These are phyloP conservation scores for Bibio marci DNA, from an alignment of 2,888 invertebrate genomes.

Conservation along the genomic window DNA sequence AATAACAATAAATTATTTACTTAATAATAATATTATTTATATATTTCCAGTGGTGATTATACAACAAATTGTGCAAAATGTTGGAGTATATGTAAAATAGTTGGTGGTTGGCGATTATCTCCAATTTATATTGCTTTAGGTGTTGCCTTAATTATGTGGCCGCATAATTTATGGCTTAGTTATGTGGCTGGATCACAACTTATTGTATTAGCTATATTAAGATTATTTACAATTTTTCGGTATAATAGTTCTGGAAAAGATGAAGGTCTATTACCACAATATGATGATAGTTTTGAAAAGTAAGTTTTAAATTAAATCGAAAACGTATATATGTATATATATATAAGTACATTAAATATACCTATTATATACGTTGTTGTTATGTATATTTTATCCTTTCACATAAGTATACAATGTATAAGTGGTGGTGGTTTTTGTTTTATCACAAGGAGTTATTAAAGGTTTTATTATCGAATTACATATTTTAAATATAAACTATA, in stretches of 20 bases:
- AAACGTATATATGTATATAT: too few species aligned
- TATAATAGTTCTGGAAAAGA: constrained; percentile 18
- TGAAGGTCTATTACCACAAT: constrained; percentile 25
- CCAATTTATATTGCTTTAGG: constrained; percentile 23
- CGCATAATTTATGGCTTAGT: constrained; percentile 33
- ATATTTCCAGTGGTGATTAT: constrained; percentile 1
- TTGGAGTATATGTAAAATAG: constrained; percentile 18
- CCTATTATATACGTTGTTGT: too few species aligned
- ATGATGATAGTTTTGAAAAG: constrained; percentile 24
- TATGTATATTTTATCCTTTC: too few species aligned
- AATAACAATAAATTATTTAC: too few species aligned
- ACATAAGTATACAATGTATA: too few species aligned
- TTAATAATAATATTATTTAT: too few species aligned
- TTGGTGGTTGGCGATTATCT: constrained; percentile 24
- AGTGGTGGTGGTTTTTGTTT: too few species aligned
- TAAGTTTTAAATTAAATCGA: constrained; percentile 8
- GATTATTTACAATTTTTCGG: constrained; percentile 23
- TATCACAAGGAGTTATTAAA: too few species aligned
- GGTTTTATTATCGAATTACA: too few species aligned
- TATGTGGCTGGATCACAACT: constrained; percentile 32
- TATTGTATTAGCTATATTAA: constrained; percentile 28
- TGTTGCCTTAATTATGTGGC: constrained; percentile 22
- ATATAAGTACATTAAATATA: constrained; percentile 6
- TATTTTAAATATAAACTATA: too few species aligned
- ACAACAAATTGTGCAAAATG: constrained; percentile 11